Conservation (phyloP, 1,140 invertebrate species). For the Sipha flava region DNA sequence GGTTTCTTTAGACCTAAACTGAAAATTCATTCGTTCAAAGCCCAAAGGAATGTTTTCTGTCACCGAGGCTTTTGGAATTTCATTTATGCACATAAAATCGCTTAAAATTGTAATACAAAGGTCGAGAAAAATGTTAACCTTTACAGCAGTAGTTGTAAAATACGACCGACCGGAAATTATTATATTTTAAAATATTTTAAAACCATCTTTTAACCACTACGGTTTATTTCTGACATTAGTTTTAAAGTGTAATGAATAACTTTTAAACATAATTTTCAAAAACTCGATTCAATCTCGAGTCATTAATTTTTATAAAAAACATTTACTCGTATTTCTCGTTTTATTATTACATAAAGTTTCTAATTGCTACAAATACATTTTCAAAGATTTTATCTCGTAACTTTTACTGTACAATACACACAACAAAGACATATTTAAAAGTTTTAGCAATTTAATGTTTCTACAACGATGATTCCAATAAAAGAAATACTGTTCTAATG, state of each 20-base stretch:
- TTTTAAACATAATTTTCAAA: background rate
- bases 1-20: background rate
- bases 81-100: too few species aligned
- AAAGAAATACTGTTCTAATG: background rate
- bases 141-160: too few species aligned
- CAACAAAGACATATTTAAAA: background rate
- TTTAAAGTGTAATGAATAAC: background rate
- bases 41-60: background rate
- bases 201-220: background rate
- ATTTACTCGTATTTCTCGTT: background rate
- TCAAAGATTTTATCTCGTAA: background rate
- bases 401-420: background rate
- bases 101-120: background rate
- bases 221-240: too few species aligned
- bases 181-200: background rate
- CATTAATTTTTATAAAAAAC: background rate
- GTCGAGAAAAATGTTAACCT: background rate
- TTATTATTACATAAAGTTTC: background rate
- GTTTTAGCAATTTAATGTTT: constrained; percentile 13
- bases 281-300: background rate
- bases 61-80: background rate
- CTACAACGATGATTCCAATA: background rate
- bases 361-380: background rate
- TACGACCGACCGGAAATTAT: background rate
- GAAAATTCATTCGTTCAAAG: background rate